phyloP scores from a whole-genome alignment of 1,140 invertebrate species.

The Littorina saxatilis region DNA sequence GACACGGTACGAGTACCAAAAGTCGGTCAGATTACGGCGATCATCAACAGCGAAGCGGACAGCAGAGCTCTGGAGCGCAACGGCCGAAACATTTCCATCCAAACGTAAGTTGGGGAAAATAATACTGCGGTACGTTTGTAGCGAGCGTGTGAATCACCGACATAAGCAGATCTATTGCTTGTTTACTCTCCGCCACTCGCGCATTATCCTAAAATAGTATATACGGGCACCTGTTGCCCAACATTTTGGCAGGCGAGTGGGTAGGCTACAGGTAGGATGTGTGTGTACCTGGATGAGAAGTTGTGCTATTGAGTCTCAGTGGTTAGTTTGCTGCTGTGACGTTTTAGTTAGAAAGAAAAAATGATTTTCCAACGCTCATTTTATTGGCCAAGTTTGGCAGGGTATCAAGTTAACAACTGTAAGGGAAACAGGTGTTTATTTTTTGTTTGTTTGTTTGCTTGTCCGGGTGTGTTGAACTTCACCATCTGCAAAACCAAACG shows the following conservation, averaged over 20 bases:
- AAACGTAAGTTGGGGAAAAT: constrained; percentile 49
- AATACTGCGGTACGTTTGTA: constrained; percentile 42
- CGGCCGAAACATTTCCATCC: constrained; percentile 51
- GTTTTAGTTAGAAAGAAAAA: too few relatives aligned
- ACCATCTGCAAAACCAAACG: too few relatives aligned
- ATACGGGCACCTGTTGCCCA: constrained; percentile 36
- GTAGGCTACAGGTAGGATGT: too few relatives aligned
- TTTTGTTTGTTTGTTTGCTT: too few relatives aligned
- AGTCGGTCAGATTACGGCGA: constrained; percentile 59
- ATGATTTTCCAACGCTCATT: too few relatives aligned
- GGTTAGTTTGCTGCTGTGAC: too few relatives aligned
- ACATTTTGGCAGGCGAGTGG: neutral
- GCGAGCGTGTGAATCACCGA: constrained; percentile 1
- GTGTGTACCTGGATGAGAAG: too few relatives aligned
- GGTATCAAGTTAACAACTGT: too few relatives aligned
- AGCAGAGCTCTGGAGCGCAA: constrained; percentile 40
- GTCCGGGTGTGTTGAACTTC: too few relatives aligned
- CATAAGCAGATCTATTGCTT: constrained; percentile 30
- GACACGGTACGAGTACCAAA: constrained; percentile 52
- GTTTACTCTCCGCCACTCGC: constrained; percentile 24
- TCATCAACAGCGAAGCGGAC: constrained; percentile 51
- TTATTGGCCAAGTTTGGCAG: too few relatives aligned
- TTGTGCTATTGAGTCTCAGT: too few relatives aligned
- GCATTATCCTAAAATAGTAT: constrained; percentile 41
- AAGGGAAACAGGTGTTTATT: too few relatives aligned